These are phyloP conservation scores for Sebastes trivittatus DNA, from an alignment of 2,797 vertebrate genomes.

Conservation along the genomic window DNA sequence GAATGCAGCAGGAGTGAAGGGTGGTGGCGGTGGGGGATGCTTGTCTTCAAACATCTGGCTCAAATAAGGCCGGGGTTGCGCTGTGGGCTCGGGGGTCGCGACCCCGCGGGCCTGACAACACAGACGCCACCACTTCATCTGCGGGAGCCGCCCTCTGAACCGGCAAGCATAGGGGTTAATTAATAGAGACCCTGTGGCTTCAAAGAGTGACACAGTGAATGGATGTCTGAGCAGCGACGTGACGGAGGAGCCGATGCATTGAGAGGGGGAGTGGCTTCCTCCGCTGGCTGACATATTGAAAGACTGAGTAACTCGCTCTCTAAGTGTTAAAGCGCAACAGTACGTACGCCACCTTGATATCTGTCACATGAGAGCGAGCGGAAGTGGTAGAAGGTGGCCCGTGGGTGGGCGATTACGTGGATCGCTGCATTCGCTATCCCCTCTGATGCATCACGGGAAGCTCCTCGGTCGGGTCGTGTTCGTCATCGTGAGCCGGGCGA, in stretches of 20 bases:
- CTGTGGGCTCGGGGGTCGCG: conserved; percentile 79
- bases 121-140: conserved; percentile 83
- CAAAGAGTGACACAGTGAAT: conserved; percentile 59
- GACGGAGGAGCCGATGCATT: not conserved
- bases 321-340: not conserved
- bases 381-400: not conserved
- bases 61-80: conserved; percentile 81
- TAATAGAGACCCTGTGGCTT: conserved; percentile 86
- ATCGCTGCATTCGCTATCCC: conserved; percentile 10
- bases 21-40: conserved; percentile 28
- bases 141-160: conserved; percentile 72
- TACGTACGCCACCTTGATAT: not conserved
- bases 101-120: conserved; percentile 81
- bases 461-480: conserved; percentile 10
- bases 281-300: not conserved
- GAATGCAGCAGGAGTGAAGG: conserved; percentile 13
- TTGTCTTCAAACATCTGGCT: conserved; percentile 92
- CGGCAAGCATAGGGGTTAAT: conserved; percentile 85
- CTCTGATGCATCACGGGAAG: conserved; percentile 19
- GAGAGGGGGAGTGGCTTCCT: not conserved
- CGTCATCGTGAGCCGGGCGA: not conserved
- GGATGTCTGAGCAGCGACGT: conserved; percentile 1
- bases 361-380: not conserved
- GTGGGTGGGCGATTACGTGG: conserved; percentile 29
- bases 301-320: conserved; percentile 3